Conservation (phyloP, 2,797 vertebrate genomes). For the Myotis findleyi region DNA sequence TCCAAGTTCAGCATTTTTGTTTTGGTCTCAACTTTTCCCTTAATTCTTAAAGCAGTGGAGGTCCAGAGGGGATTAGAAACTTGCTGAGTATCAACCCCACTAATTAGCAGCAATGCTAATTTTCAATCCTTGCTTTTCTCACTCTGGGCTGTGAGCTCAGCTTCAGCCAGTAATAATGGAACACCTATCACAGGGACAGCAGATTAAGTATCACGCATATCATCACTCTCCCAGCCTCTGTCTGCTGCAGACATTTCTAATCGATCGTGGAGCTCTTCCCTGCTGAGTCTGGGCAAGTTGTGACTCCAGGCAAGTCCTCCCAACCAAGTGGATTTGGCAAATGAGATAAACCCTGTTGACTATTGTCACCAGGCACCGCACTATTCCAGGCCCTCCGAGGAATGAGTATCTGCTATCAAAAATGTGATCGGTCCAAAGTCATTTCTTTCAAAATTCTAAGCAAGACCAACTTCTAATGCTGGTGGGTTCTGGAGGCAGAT, state of each 20-base stretch:
- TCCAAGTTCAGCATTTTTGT: background rate
- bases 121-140: background rate
- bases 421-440: background rate
- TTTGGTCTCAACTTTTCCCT: background rate
- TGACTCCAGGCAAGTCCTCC: background rate
- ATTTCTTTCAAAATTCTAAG: background rate
- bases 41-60: background rate
- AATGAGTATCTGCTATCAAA: background rate
- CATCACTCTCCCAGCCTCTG: background rate
- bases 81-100: background rate
- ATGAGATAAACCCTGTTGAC: background rate
- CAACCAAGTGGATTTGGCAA: background rate
- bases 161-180: background rate
- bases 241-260: conserved; percentile 54
- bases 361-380: background rate
- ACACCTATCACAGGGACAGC: background rate
- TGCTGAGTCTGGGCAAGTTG: background rate
- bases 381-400: background rate
- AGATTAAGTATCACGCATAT: rapidly evolving
- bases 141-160: background rate
- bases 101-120: background rate
- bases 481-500: background rate
- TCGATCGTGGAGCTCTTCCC: background rate
- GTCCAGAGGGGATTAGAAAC: background rate
- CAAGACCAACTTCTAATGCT: background rate